Percentiles rank a stretch among this genome's conserved stretches.
These are phyloP conservation scores for Venustaconcha ellipsiformis DNA, from an alignment of 1,140 invertebrate species.

Conservation along the genomic window DNA sequence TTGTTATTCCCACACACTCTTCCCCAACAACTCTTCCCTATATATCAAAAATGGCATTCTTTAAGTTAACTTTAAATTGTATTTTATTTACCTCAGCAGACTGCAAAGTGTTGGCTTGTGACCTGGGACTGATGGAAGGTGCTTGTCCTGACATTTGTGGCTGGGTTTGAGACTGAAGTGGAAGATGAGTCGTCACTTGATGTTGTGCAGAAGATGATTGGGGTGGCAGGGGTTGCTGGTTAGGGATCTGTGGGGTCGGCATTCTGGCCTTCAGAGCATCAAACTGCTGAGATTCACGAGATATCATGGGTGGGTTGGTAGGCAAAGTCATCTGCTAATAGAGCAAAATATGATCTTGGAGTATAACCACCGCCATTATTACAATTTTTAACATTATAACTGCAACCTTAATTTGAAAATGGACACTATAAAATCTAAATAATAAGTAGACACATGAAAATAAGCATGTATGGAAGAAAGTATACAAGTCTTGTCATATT, in stretches of 20 bases:
- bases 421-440: no score
- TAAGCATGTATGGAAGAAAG: no score
- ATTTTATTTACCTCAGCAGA: no score
- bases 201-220: slow-evolving; percentile 21
- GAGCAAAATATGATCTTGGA: not conserved
- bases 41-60: no score
- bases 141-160: slow-evolving; percentile 21
- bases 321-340: slow-evolving; percentile 28
- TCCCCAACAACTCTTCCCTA: no score
- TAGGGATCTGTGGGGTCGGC: slow-evolving; percentile 18
- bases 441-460: no score
- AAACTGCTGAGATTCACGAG: slow-evolving; percentile 16
- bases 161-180: slow-evolving; percentile 33
- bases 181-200: slow-evolving; percentile 46
- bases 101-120: not conserved
- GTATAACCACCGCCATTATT: no score
- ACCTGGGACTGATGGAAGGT: slow-evolving; percentile 9
- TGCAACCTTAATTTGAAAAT: no score
- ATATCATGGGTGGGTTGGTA: slow-evolving; percentile 24
- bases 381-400: no score
- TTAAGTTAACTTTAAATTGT: no score
- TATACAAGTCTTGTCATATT: no score
- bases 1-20: no score
- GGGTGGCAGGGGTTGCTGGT: slow-evolving; percentile 21
- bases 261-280: slow-evolving; percentile 9